Evolutionary conservation across 2,113 vertebrate species (phyloP).

Genomic region (cat (Felis catus)): DNA sequence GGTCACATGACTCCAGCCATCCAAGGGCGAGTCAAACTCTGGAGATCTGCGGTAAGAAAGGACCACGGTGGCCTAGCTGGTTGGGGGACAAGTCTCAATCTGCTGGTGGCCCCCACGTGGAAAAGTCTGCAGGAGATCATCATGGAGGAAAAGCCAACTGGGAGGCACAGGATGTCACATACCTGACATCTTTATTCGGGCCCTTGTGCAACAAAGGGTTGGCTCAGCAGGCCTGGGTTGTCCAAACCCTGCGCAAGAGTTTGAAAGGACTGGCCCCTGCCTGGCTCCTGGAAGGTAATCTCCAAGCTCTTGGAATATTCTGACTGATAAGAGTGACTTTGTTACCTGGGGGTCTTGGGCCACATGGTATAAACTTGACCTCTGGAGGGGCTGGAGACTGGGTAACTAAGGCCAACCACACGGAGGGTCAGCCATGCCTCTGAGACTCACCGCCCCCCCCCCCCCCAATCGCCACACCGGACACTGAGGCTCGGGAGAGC

Average conservation of each 20-base stretch:
- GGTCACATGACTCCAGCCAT: neutral
- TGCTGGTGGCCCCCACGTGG: neutral
- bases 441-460: neutral
- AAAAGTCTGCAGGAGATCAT: no score
- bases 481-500: neutral
- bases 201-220: neutral
- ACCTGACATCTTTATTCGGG: neutral
- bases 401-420: neutral
- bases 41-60: neutral
- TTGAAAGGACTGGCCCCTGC: neutral
- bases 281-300: neutral
- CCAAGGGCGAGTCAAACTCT: neutral
- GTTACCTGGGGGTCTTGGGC: neutral
- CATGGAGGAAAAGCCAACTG: rapidly evolving
- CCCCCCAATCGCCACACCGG: neutral
- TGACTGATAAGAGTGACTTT: neutral
- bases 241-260: no score
- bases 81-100: neutral
- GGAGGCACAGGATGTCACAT: neutral
- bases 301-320: neutral
- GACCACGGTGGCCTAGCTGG: neutral
- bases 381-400: neutral
- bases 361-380: neutral
- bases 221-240: neutral
- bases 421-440: neutral